Evolutionary conservation across 2,888 invertebrate species (phyloP).

Genomic region (Harpagoxenus sublaevis): DNA sequence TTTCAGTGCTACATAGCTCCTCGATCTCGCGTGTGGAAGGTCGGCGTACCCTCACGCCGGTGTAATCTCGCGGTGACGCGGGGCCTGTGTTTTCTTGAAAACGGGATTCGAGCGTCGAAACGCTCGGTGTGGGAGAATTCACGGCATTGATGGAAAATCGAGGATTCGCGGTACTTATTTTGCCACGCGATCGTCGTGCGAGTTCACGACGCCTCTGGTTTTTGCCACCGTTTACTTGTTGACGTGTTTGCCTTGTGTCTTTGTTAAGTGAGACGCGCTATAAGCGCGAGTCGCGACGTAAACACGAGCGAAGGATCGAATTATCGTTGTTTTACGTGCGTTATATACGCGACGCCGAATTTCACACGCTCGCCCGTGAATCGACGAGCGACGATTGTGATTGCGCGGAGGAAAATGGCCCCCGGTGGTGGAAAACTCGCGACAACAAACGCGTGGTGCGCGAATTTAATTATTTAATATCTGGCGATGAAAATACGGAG

Average conservation of each 20-base stretch:
- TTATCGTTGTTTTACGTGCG: conserved; percentile 15
- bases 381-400: neutral
- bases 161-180: conserved; percentile 7
- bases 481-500: neutral
- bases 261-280: neutral
- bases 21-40: no score
- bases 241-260: neutral
- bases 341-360: neutral
- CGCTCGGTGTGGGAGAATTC: neutral
- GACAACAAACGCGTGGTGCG: neutral
- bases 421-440: conserved; percentile 6
- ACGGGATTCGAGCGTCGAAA: neutral
- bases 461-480: conserved; percentile 24
- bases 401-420: neutral
- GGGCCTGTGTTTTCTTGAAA: neutral
- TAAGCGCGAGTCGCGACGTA: neutral
- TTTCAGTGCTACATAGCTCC: neutral
- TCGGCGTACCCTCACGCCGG: neutral
- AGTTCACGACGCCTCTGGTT: neutral
- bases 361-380: neutral
- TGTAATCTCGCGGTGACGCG: neutral
- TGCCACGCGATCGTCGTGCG: no score
- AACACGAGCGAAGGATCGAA: neutral
- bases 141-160: conserved; percentile 2
- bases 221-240: neutral